Evolutionary conservation across 2,797 vertebrate genomes (phyloP).

Genomic region (Psittacula echo): DNA sequence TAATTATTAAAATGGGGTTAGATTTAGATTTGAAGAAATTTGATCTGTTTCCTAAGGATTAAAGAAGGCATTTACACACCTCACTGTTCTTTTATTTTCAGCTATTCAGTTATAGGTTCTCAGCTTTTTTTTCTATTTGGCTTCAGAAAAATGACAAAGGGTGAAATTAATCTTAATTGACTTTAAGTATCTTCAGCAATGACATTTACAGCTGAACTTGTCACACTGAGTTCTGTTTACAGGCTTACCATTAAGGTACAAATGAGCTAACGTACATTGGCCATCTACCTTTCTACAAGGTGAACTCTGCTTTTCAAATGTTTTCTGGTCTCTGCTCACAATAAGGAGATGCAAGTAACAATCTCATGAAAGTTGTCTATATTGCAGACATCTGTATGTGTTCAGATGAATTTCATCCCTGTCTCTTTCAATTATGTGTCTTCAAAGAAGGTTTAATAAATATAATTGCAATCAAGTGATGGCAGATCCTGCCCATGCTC

Average conservation of each 20-base stretch:
- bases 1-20: neutral
- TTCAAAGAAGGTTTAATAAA: neutral
- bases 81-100: neutral
- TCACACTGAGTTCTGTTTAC: neutral
- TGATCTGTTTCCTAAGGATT: neutral
- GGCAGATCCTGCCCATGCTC: neutral
- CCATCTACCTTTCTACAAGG: rapidly evolving
- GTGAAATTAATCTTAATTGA: neutral
- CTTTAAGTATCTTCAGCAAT: neutral
- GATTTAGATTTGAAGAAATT: neutral
- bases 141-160: neutral
- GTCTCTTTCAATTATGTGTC: neutral
- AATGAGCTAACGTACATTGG: neutral
- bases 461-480: neutral
- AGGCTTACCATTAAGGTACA: neutral
- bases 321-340: neutral
- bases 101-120: neutral
- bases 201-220: neutral
- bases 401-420: neutral
- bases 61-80: neutral
- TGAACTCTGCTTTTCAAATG: neutral
- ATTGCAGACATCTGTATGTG: neutral
- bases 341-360: neutral
- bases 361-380: rapidly evolving
- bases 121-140: neutral